Conservation (phyloP, 2,888 invertebrate genomes). For the Patella caerulea region DNA sequence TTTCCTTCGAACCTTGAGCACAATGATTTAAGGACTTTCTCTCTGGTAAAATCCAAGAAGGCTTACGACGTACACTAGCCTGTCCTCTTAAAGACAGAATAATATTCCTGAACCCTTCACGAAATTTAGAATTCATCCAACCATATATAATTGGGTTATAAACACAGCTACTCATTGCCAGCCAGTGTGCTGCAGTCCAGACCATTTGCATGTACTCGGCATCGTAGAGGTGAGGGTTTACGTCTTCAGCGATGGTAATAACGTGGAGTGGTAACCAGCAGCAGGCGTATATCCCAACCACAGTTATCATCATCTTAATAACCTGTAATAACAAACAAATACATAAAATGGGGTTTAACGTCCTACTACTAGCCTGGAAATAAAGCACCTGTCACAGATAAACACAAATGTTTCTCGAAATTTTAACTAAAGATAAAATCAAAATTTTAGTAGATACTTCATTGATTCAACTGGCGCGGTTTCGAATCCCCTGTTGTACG, state of each 20-base stretch:
- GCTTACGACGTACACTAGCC: background rate
- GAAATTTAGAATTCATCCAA: conserved; percentile 90
- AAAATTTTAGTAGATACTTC: too few relatives aligned
- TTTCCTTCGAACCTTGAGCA: too few relatives aligned
- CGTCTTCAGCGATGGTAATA: conserved; percentile 83
- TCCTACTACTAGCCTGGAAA: too few relatives aligned
- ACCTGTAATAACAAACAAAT: conserved; percentile 42
- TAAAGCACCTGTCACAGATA: too few relatives aligned
- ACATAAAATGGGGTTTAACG: too few relatives aligned
- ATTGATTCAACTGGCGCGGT: too few relatives aligned
- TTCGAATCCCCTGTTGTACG: too few relatives aligned
- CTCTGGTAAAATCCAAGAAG: background rate
- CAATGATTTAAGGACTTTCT: background rate
- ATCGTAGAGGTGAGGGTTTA: conserved; percentile 45
- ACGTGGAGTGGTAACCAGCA: conserved; percentile 95
- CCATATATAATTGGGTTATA: conserved; percentile 96
- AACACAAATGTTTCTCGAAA: too few relatives aligned
- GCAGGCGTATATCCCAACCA: conserved; percentile 91
- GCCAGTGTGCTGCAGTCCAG: conserved; percentile 76
- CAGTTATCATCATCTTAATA: conserved; percentile 87
- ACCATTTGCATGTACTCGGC: conserved; percentile 42
- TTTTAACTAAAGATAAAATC: too few relatives aligned
- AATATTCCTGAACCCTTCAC: conserved; percentile 42
- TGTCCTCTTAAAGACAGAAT: background rate
- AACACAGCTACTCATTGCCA: conserved; percentile 97